Evolutionary conservation across 2,888 invertebrate genomes (phyloP), one percentile per base, ranked within the genome.

Genomic region (Clepsis dumicolana): DNA sequence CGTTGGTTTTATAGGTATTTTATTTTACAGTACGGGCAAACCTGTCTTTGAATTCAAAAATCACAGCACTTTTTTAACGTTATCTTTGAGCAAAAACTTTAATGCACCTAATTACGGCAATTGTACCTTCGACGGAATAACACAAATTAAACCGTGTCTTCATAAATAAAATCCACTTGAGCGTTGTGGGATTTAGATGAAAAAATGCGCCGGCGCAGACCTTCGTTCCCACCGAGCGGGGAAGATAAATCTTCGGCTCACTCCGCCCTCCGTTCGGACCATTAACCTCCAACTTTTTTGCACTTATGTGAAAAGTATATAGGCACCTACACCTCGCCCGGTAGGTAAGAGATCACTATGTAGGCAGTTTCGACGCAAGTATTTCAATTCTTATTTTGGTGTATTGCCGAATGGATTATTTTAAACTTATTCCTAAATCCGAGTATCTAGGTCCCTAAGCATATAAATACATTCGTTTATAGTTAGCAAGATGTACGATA

Each of bases 171-270:
- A 77, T 72, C 83, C 85, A 88, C 87, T 89, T 88, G 85, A 85
- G 81, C 74, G 75, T 70, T 71, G n/a, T n/a, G 75, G 71, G 74
- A 74, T 75, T 76, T 60, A 72, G 71, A 66, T 73, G 64, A 70
- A 65, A 75, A 79, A 81, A 81, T 76, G 78, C 78, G 76, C 70
- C 73, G 77, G 77, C 67, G 68, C 67, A 77, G 77, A 79, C 77
- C 77, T 70, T 69, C 80, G 83, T 90, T 90, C 91, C 87, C 91
- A 89, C 85, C 87, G 81, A 77, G 89, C 88, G 86, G 82, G 89
- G 87, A 83, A 90, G 87, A 93, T 93, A 93, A 93, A 93, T 92
- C 91, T 90, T 85, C 76, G 72, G 71, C 75, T 76, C 79, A 81
- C 86, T 83, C 84, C 88, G 86, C 89, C 90, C 81, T 79, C 76